Evolutionary conservation across 2,113 vertebrate genomes (phyloP).

Genomic region (Eptesicus fuscus): DNA sequence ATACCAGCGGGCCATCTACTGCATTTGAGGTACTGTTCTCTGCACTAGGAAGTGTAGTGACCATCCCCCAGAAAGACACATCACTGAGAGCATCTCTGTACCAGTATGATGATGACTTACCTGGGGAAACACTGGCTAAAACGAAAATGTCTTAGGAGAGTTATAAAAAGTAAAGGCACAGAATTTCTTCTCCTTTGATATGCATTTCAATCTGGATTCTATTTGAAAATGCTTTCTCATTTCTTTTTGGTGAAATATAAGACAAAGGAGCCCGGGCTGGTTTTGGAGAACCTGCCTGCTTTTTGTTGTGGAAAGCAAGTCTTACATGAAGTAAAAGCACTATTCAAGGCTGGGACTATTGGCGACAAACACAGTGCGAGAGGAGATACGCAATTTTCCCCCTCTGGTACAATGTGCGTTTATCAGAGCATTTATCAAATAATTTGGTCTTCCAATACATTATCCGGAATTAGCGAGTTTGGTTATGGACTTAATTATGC

Average conservation of each 20-base stretch:
- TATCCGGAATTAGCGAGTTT: slow-evolving; percentile 83
- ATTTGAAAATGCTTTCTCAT: not conserved
- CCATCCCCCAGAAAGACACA: not conserved
- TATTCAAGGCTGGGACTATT: not conserved
- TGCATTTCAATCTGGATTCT: not conserved
- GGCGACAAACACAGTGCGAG: slow-evolving; percentile 43
- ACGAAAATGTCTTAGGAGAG: not conserved
- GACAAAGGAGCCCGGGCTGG: not conserved
- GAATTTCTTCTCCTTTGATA: not conserved
- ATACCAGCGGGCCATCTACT: not conserved
- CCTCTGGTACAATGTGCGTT: slow-evolving; percentile 65
- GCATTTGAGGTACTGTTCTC: not conserved
- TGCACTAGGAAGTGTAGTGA: not conserved
- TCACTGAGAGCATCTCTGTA: not conserved
- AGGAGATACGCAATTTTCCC: slow-evolving; percentile 69
- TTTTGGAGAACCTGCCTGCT: slow-evolving; percentile 4
- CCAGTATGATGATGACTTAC: not conserved
- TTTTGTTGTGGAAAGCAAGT: slow-evolving; percentile 11
- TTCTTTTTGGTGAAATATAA: not conserved
- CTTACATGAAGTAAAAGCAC: slow-evolving; percentile 12
- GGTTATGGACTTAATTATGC: slow-evolving; percentile 81
- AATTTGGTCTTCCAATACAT: slow-evolving; percentile 79
- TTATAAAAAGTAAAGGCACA: slow-evolving; percentile 9
- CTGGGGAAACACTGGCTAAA: not conserved
- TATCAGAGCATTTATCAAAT: slow-evolving; percentile 78